Base-by-base conservation (phyloP, 2,113 vertebrate genomes). In the Chitala chitala region DNA sequence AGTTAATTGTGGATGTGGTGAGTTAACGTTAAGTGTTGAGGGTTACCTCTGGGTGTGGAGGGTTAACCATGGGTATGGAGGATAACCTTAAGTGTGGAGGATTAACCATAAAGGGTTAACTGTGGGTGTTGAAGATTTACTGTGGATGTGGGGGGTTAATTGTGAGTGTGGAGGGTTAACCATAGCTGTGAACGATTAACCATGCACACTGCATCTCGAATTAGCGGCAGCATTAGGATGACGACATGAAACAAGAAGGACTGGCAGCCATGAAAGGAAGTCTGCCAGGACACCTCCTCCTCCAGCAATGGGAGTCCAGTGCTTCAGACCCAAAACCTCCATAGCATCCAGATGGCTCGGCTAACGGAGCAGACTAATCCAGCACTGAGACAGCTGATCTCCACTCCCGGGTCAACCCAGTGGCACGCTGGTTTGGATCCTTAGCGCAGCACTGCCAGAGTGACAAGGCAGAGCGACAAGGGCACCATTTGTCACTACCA, bases 321-420 rank as follows among this genome's bases (percentile, higher is more conserved):
- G 31, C 38, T 20, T 38, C 59, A 1, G 31, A 33, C 31, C 78
- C 53, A 50, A 36, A 36, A 72, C 75, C 78, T 55, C 24, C 1
- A 36, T n/a, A 69, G 69, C 61, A 76, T 85, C 81, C 81, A 86
- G 82, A 86, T 86, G 85, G 82, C 82, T 80, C 36, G 48, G 59
- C 78, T 75, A 74, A 79, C 79, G 79, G 69, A 75, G 56, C 77
- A 78, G 76, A 79, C 68, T 38, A 69, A 81, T 69, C 68, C 78
- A 77, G 83, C 73, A 82, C 80, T 59, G 72, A 44, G 24, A 73
- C 76, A 82, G 82, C 80, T 79, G 79, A 85, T 78, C 75, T 73
- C 40, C 58, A 51, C 72, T 73, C 56, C 17, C 31, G 53, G 51
- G 70, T 59, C 24, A 38, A 13, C 70, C 70, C 54, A 56, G 54